phyloP scores from a whole-genome alignment of 64 coral and sea anemone species.

The Stichodactyla helianthus region DNA sequence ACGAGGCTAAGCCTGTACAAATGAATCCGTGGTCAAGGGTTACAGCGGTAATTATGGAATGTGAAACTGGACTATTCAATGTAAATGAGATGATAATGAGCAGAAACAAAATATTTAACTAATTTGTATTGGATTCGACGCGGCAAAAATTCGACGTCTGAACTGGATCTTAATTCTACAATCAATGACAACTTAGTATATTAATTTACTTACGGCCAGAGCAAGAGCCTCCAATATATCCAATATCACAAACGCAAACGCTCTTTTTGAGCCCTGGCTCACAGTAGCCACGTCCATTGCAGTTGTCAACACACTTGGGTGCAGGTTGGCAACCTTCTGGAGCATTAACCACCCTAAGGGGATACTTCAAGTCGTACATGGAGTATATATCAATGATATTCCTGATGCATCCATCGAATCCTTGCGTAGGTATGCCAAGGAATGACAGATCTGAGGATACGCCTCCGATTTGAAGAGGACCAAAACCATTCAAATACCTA shows the following conservation, averaged over 20 bases:
- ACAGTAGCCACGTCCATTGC: constrained; percentile 76
- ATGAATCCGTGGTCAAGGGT: too few species aligned
- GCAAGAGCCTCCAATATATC: constrained; percentile 62
- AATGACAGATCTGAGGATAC: constrained; percentile 38
- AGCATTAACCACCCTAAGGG: constrained; percentile 62
- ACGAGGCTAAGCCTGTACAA: too few species aligned
- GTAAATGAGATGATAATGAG: too few species aligned
- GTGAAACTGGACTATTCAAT: too few species aligned
- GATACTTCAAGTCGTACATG: constrained; percentile 83
- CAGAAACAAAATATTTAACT: too few species aligned
- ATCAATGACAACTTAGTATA: not conserved
- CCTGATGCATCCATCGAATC: constrained; percentile 86
- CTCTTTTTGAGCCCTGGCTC: constrained; percentile 59
- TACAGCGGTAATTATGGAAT: too few species aligned
- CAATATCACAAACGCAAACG: constrained; percentile 80
- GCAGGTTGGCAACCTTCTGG: constrained; percentile 51
- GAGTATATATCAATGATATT: constrained; percentile 59
- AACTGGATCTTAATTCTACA: not conserved
- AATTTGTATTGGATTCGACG: too few species aligned
- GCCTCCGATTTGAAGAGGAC: constrained; percentile 95
- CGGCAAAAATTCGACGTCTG: too few species aligned
- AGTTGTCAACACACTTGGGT: constrained; percentile 53
- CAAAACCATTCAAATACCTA: constrained; percentile 92
- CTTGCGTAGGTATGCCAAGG: constrained; percentile 28
- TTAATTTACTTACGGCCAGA: constrained; percentile 61